Conservation (phyloP, 1,140 invertebrate genomes). For the Heliconius hewitsoni region DNA sequence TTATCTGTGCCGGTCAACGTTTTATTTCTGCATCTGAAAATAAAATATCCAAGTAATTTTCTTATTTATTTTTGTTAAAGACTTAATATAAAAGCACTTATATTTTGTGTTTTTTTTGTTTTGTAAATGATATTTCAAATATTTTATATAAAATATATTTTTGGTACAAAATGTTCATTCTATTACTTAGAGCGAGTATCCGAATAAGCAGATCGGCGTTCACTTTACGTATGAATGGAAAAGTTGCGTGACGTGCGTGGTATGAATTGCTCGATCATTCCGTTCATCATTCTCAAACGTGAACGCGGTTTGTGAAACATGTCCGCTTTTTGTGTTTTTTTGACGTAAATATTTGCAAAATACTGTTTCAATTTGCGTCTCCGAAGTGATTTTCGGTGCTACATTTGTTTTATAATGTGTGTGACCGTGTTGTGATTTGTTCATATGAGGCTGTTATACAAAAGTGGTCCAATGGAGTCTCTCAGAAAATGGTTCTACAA, state of each 20-base stretch:
- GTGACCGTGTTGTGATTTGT: constrained; percentile 71
- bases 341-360: constrained; percentile 79
- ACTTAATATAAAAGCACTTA: neutral
- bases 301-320: constrained; percentile 72
- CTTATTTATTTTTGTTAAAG: too few relatives aligned
- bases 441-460: constrained; percentile 81
- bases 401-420: constrained; percentile 73
- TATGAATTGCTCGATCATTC: constrained; percentile 38
- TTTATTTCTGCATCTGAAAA: neutral
- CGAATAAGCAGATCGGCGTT: constrained; percentile 25
- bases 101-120: too few relatives aligned
- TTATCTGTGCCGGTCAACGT: neutral
- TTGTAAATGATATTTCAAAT: neutral
- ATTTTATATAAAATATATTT: neutral
- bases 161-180: neutral
- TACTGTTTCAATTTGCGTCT: constrained; percentile 55
- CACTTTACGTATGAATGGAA: constrained; percentile 36
- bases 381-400: constrained; percentile 69
- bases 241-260: constrained; percentile 38
- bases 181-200: constrained; percentile 21
- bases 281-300: constrained; percentile 56
- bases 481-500: constrained; percentile 95
- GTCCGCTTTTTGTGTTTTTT: constrained; percentile 76
- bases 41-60: neutral
- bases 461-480: constrained; percentile 88